Base-by-base conservation (phyloP, 2,888 invertebrate genomes). In the Polydrusus tereticollis region DNA sequence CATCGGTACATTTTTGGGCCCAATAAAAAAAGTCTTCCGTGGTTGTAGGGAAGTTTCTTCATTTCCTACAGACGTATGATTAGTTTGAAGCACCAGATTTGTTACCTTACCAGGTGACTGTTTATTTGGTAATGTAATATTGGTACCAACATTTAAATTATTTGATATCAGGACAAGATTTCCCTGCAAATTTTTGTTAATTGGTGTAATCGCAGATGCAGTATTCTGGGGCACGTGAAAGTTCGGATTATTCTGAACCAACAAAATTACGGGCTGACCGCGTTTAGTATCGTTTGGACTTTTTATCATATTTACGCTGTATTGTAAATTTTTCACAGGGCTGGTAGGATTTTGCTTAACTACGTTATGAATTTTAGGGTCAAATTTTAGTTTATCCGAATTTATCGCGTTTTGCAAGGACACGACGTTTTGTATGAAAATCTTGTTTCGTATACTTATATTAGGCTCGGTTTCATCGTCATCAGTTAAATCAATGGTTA, bases 401-500 rank as follows among this genome's bases (percentile, higher is more conserved):
- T n/a, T 50, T 6, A 52, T 14, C 0, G 50, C 26, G 14, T 26
- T 52, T 10, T 52, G 50, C 50, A 52, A 14, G 1, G 50, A 3
- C 14, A 52, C 26, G 14, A 52, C 26, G 14, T 52, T 52, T 14
- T 52, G 50, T 26, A 52, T 52, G 7, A 52, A 52, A 14, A 26
- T 26, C 5, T 52, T 52, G 7, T 52, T 52, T 14, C 14, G 23
- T 10, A 52, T 26, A 2, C 14, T 26, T 14, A 26, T n/a, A 26
- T n/a, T 26, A 14, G 23, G 7, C 2, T 52, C 50, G 14, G 26
- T 52, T 14, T 52, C 50, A 16, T 52, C 50, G 7, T 52, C 50
- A 52, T 52, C 50, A 5, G 50, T 52, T 52, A 52, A 14, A 16
- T 52, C 50, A 12, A 52, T 52, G 10, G 26, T 52, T 26, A 26